These are phyloP conservation scores for Drosophila conformis DNA, from an alignment of 2,888 invertebrate genomes.

Conservation along the genomic window DNA sequence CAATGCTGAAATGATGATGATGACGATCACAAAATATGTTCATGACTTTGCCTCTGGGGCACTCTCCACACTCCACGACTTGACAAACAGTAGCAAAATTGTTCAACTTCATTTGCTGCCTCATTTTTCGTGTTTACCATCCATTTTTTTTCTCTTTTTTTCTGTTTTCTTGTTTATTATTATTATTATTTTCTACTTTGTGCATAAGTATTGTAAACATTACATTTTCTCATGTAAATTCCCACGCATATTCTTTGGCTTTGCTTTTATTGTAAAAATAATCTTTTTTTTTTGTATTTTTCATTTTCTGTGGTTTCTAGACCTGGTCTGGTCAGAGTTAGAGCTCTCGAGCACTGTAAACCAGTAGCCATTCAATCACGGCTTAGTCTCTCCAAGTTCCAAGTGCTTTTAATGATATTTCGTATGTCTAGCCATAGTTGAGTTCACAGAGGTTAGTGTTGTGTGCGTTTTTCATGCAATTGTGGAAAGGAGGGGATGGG, in stretches of 20 bases:
- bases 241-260: conserved; percentile 67
- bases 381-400: conserved; percentile 16
- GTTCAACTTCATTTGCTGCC: conserved; percentile 71
- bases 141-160: conserved; percentile 1
- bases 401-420: conserved; percentile 44
- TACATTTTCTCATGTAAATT: conserved; percentile 65
- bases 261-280: conserved; percentile 53
- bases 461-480: conserved; percentile 10
- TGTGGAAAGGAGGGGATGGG: background rate
- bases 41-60: conserved; percentile 57
- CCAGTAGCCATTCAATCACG: conserved; percentile 48
- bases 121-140: conserved; percentile 51
- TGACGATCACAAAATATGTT: conserved; percentile 51
- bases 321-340: conserved; percentile 23
- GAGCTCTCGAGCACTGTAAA: conserved; percentile 26
- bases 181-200: conserved; percentile 55
- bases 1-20: conserved; percentile 18
- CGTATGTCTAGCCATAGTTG: conserved; percentile 12
- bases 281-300: conserved; percentile 39
- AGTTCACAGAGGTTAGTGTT: conserved; percentile 47
- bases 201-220: conserved; percentile 51
- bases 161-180: conserved; percentile 23
- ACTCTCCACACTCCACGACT: conserved; percentile 42
- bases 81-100: conserved; percentile 72
- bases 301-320: conserved; percentile 33